A percentile compares a stretch with the other conserved stretches of the same genome.
phyloP scores from a whole-genome alignment of 2,113 vertebrate genomes.

The Herpetotheres cachinnans region DNA sequence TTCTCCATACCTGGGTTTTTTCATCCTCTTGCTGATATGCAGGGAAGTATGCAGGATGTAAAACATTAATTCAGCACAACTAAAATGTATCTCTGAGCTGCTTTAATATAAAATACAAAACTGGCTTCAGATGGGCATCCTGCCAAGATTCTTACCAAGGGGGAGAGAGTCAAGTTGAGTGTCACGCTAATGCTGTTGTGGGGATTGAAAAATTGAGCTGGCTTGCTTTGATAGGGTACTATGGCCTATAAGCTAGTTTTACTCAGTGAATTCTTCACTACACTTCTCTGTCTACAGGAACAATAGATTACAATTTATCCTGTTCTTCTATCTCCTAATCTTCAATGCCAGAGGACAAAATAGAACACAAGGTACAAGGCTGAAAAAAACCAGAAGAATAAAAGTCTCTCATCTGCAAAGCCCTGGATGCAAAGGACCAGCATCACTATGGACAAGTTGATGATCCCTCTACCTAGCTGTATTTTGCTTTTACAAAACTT shows the following conservation, averaged over 20 bases:
- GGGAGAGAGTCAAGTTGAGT: background rate
- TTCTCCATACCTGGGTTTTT: background rate
- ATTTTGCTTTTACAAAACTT: background rate
- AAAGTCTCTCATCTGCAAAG: background rate
- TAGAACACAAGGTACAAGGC: background rate
- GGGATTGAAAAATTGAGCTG: background rate
- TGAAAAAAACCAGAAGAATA: background rate
- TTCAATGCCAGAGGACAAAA: background rate
- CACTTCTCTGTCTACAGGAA: background rate
- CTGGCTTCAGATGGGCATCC: background rate
- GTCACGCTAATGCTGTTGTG: background rate
- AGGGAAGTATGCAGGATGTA: background rate
- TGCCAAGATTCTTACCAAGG: background rate
- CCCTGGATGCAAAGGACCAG: background rate
- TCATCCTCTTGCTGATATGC: background rate
- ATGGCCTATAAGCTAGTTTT: background rate
- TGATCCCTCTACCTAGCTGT: background rate
- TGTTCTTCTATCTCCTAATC: background rate
- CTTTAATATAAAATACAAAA: background rate
- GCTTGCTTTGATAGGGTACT: background rate
- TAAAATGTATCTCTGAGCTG: background rate
- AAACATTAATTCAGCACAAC: background rate
- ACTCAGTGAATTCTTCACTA: background rate
- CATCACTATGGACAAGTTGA: background rate
- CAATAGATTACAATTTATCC: background rate